phyloP scores from a whole-genome alignment of 2,113 vertebrate genomes.

The Lanius ludovicianus region DNA sequence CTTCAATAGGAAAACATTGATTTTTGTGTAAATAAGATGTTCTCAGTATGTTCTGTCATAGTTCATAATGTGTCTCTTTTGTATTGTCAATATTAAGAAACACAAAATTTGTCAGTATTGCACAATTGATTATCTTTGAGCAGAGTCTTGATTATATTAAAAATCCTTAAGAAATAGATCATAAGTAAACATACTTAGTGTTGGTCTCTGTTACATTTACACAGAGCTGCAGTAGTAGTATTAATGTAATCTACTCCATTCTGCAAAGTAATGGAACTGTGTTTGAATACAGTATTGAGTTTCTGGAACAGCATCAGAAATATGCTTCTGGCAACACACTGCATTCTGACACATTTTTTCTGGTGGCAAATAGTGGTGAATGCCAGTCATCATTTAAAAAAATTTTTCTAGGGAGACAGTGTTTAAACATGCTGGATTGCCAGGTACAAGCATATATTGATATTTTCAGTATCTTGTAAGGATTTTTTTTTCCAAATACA shows the following conservation, averaged over 20 bases:
- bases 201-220: not conserved
- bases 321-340: not conserved
- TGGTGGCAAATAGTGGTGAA: not conserved
- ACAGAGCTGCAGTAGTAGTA: not conserved
- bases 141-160: not conserved
- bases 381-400: not conserved
- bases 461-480: not conserved
- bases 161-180: not conserved
- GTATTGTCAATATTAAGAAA: not conserved
- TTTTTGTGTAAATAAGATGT: not conserved
- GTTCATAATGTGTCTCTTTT: not conserved
- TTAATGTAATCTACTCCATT: not conserved
- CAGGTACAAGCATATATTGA: not conserved
- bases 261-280: not conserved
- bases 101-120: not conserved
- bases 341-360: not conserved
- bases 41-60: not conserved
- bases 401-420: not conserved
- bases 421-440: not conserved
- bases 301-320: not conserved
- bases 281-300: slow-evolving; percentile 2
- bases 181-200: not conserved
- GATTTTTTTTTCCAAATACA: not conserved
- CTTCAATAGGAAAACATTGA: not conserved
- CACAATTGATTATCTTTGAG: not conserved